Evolutionary conservation across 2,113 vertebrate species (phyloP), one percentile per base, ranked within the genome.

Genomic region (Mystacornis crossleyi): DNA sequence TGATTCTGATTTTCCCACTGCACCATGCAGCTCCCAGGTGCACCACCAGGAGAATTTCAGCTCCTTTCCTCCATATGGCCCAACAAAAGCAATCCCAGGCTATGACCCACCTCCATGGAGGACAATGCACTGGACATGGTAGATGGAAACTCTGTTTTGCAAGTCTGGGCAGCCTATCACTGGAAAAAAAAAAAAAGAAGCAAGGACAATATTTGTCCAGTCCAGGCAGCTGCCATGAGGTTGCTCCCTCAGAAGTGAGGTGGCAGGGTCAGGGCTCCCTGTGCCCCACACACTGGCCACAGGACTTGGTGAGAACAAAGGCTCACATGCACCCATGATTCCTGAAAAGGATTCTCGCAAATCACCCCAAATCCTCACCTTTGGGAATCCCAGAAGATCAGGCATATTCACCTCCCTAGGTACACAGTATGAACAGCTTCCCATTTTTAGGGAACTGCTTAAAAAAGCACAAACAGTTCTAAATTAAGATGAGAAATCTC

Each of bases 241-340:
- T 31, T 70, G 6, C 7, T 81, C 20, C n/a, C 42, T 34, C 33
- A 51, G 29, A 42, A 75, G 8, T 0, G 2, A 57, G 13, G 31
- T 26, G 36, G 14, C 21, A 47, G 33, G 9, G 7, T 29, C 45
- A 73, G 34, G 19, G 11, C 7, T 66, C 24, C 20, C 29, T n/a
- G 16, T 25, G 54, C 5, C 3, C 18, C n/a, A 47, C 0, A 2
- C 9, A 5, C 3, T 9, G 3, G 12, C 15, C 45, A 25, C 19
- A 50, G 48, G 19, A 50, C 15, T 18, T 2, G 1, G 17, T 62
- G 25, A 43, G 13, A 38, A 6, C 0, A 2, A 43, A 21, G 34
- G 6, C 21, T 74, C 36, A 26, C 14, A 20, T 72, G 26, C 11
- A 55, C 2, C 6, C 28, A 26, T 6, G 0, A 0, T 19, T 70